phyloP scores from a whole-genome alignment of 2,797 vertebrate species.

The Coilia nasus region DNA sequence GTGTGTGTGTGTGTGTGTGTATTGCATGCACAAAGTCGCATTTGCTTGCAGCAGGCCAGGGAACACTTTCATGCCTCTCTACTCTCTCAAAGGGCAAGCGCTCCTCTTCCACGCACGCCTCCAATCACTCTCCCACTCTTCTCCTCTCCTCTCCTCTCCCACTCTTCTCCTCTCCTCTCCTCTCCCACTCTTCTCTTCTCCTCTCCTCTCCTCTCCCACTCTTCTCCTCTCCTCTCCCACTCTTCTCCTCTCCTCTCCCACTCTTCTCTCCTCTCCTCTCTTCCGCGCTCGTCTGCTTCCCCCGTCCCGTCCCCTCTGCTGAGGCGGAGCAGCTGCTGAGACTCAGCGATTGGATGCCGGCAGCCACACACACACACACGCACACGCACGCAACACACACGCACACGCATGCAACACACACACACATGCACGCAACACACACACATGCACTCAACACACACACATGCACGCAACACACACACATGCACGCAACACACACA shows the following conservation, averaged over 20 bases:
- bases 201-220: too few relatives aligned
- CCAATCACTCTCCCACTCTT: neutral
- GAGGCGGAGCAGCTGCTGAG: conserved; percentile 47
- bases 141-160: neutral
- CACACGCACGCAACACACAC: conserved; percentile 48
- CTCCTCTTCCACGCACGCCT: conserved; percentile 40
- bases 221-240: too few relatives aligned
- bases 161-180: neutral
- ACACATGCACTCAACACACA: conserved; percentile 43
- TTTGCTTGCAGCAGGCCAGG: neutral
- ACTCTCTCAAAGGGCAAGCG: conserved; percentile 34
- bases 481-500: neutral
- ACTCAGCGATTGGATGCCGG: conserved; percentile 55
- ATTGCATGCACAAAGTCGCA: neutral
- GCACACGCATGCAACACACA: neutral
- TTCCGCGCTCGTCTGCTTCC: conserved; percentile 1
- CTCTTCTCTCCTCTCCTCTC: too few relatives aligned
- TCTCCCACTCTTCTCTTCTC: neutral
- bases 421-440: conserved; percentile 44
- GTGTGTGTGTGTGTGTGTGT: too few relatives aligned
- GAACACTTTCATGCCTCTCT: conserved; percentile 37
- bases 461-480: neutral
- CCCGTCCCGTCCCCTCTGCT: conserved; percentile 27
- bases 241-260: too few relatives aligned
- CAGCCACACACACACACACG: conserved; percentile 36